phyloP scores from a whole-genome alignment of 1,140 invertebrate species.

The Bilobella aurantiaca region DNA sequence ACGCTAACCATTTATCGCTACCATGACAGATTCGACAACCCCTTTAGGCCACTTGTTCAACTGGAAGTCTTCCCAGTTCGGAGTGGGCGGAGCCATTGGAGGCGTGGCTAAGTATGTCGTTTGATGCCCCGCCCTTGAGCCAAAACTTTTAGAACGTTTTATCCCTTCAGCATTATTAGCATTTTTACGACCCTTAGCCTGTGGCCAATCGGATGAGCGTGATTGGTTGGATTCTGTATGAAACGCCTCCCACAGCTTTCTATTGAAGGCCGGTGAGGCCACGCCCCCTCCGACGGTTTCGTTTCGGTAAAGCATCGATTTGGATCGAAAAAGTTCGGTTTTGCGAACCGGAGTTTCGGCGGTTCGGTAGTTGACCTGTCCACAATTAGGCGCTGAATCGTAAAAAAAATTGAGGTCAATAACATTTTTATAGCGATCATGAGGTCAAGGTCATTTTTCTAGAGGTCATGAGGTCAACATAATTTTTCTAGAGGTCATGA shows the following conservation, averaged over 20 bases:
- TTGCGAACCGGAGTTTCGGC: too few species aligned
- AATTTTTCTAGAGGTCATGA: neutral
- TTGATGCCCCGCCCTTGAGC: neutral
- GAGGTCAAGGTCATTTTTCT: too few species aligned
- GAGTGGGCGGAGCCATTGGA: neutral
- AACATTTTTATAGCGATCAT: too few species aligned
- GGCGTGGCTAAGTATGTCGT: neutral
- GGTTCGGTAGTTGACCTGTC: too few species aligned
- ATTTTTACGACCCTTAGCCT: neutral
- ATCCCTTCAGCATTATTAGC: too few species aligned
- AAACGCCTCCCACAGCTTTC: neutral
- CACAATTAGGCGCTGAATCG: too few species aligned
- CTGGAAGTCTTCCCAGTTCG: slow-evolving; percentile 17
- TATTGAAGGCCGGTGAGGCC: neutral
- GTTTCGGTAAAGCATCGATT: too few species aligned
- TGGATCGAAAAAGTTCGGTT: too few species aligned
- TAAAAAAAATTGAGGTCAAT: too few species aligned
- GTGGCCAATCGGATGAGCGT: too few species aligned
- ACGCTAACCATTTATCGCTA: slow-evolving; percentile 13
- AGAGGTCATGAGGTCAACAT: neutral
- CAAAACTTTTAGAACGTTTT: slow-evolving; percentile 30
- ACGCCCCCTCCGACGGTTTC: too few species aligned
- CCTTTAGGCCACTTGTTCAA: slow-evolving; percentile 27
- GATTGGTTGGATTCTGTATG: neutral
- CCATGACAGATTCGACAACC: slow-evolving; percentile 25